A percentile compares a stretch with the other conserved stretches of the same genome.
These are phyloP conservation scores for Amphiduros pacificus DNA, from an alignment of 2,888 invertebrate genomes.

Conservation along the genomic window DNA sequence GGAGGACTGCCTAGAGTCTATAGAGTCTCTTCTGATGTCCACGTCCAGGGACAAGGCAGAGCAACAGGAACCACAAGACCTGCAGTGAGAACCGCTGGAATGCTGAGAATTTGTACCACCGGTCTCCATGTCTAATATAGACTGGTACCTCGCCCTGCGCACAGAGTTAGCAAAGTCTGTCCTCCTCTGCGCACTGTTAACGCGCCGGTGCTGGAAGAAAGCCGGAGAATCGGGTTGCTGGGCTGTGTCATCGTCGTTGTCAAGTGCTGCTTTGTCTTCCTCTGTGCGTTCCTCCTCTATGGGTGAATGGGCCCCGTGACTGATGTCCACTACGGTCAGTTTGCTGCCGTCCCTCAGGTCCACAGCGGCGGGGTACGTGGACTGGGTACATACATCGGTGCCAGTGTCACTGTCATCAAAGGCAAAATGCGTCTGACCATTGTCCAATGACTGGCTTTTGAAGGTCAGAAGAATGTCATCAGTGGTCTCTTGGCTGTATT, in stretches of 20 bases:
- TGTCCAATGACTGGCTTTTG: neutral
- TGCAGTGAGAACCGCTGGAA: conserved; percentile 3
- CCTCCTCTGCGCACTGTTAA: conserved; percentile 18
- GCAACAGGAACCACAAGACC: conserved; percentile 9
- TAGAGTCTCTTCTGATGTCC: neutral
- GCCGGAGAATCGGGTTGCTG: too few relatives aligned
- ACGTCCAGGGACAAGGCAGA: neutral
- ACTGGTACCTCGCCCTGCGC: conserved; percentile 7
- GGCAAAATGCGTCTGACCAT: neutral
- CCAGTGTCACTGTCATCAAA: neutral
- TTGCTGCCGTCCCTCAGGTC: neutral
- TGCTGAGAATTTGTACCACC: neutral
- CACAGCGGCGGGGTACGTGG: neutral
- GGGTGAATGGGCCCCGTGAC: too few relatives aligned
- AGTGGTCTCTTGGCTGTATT: neutral
- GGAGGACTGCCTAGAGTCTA: neutral
- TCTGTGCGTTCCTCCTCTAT: too few relatives aligned
- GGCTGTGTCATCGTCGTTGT: too few relatives aligned
- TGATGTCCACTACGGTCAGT: neutral
- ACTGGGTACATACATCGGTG: too few relatives aligned
- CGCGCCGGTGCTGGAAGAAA: conserved; percentile 1
- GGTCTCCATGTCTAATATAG: neutral
- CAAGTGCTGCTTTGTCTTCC: too few relatives aligned
- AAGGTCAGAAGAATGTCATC: neutral
- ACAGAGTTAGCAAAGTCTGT: conserved; percentile 19